Conservation (phyloP, 2,797 vertebrate genomes). For the Hoplostethus atlanticus region DNA sequence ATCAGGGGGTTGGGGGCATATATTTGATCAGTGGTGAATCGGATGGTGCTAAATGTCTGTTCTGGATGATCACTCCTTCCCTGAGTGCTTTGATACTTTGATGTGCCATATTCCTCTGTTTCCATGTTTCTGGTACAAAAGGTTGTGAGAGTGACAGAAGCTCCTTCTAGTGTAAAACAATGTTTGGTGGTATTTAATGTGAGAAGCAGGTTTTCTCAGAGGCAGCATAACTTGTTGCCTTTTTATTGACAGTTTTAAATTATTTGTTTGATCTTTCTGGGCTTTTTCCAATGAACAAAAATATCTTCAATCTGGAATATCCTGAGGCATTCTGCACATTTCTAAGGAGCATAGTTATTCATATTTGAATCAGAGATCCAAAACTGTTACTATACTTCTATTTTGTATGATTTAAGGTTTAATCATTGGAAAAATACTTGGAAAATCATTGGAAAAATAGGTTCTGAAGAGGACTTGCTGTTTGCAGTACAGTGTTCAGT, state of each 20-base stretch:
- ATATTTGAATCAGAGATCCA: conserved; percentile 47
- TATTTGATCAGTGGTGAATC: background rate
- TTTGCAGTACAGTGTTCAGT: background rate
- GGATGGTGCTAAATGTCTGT: no score
- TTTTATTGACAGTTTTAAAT: conserved; percentile 39
- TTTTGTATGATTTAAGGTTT: conserved; percentile 11
- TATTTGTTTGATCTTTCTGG: conserved; percentile 54
- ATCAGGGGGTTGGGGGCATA: background rate
- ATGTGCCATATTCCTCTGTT: conserved; percentile 47
- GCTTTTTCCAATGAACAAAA: conserved; percentile 46
- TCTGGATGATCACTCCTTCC: conserved; percentile 47
- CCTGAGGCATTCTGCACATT: conserved; percentile 32
- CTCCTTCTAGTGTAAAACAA: conserved; percentile 49
- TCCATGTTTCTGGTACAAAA: no score
- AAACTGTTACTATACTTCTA: conserved; percentile 19
- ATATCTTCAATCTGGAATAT: conserved; percentile 47
- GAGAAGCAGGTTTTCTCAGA: conserved; percentile 6
- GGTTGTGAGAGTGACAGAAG: conserved; percentile 28
- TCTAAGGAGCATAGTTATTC: conserved; percentile 37
- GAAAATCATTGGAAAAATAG: conserved; percentile 19
- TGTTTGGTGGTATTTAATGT: conserved; percentile 32
- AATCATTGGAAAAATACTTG: conserved; percentile 19
- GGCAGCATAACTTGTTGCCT: conserved; percentile 27
- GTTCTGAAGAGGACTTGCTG: background rate
- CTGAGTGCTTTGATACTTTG: conserved; percentile 58